These are phyloP conservation scores for Lethenteron reissneri DNA, from an alignment of 2,113 vertebrate genomes.

Conservation along the genomic window DNA sequence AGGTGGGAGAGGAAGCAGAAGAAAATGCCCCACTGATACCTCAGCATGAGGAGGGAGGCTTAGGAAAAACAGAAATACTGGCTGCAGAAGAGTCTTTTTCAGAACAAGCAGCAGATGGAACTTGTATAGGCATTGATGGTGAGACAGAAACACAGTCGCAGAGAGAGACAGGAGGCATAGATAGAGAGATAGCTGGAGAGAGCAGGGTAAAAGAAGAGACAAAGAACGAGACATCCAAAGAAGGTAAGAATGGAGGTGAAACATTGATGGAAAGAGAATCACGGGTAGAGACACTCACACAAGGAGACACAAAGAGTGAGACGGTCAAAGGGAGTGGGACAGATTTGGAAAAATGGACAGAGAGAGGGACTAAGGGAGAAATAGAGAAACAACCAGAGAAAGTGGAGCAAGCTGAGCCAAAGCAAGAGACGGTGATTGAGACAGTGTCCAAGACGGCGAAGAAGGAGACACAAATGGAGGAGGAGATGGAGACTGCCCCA, in stretches of 20 bases:
- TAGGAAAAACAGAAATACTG: no score
- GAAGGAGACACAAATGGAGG: conserved; percentile 19
- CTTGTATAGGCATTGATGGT: no score
- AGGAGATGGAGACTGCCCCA: conserved; percentile 42
- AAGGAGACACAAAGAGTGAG: background rate
- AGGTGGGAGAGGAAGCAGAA: no score
- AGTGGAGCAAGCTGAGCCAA: background rate
- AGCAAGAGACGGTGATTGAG: conserved; percentile 8
- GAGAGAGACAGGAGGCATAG: background rate
- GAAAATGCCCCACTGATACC: no score
- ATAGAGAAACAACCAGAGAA: background rate
- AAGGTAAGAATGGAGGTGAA: background rate
- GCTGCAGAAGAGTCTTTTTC: no score
- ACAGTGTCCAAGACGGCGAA: conserved; percentile 10
- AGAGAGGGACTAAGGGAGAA: background rate
- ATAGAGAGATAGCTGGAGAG: background rate
- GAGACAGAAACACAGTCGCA: no score
- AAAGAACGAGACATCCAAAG: background rate
- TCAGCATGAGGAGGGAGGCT: no score
- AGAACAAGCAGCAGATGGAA: no score
- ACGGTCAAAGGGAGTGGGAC: background rate
- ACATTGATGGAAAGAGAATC: background rate
- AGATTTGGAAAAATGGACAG: background rate
- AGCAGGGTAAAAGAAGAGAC: background rate
- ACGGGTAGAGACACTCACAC: background rate